These are phyloP conservation scores for Lycaena phlaeas DNA, from an alignment of 2,888 invertebrate species.

Conservation along the genomic window DNA sequence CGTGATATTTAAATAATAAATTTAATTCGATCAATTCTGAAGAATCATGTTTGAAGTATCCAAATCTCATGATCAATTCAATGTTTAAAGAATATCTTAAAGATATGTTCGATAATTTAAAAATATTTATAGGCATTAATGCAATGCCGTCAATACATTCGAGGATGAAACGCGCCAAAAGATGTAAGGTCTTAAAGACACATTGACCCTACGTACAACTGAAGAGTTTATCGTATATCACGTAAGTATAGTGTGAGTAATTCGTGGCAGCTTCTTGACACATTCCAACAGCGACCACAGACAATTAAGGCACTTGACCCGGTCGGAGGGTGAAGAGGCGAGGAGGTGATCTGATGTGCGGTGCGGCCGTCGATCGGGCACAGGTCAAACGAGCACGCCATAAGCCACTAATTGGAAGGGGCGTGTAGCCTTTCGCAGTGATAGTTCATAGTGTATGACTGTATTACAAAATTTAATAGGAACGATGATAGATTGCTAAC, in stretches of 20 bases:
- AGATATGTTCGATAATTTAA: too few species aligned
- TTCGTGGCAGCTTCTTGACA: slow-evolving; percentile 16
- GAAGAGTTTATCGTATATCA: background rate
- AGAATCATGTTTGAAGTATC: too few species aligned
- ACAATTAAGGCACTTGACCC: slow-evolving; percentile 60
- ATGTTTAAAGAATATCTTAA: too few species aligned
- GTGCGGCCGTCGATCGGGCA: slow-evolving; percentile 35
- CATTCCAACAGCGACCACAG: slow-evolving; percentile 25
- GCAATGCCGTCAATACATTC: too few species aligned
- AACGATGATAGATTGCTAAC: too few species aligned
- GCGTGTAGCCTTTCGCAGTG: background rate
- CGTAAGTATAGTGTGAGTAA: slow-evolving; percentile 4
- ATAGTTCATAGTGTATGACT: background rate
- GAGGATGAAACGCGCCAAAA: too few species aligned
- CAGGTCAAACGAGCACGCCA: slow-evolving; percentile 33
- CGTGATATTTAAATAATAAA: too few species aligned
- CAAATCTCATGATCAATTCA: too few species aligned
- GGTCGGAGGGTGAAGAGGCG: too few species aligned
- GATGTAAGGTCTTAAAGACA: background rate
- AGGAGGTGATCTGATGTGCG: slow-evolving; percentile 34
- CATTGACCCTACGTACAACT: background rate
- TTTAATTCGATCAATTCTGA: too few species aligned
- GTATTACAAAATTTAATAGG: too few species aligned
- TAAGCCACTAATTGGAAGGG: slow-evolving; percentile 13
- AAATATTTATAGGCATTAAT: too few species aligned